Base-by-base conservation (phyloP, 2,888 invertebrate species). In the Parascotia fuliginaria region DNA sequence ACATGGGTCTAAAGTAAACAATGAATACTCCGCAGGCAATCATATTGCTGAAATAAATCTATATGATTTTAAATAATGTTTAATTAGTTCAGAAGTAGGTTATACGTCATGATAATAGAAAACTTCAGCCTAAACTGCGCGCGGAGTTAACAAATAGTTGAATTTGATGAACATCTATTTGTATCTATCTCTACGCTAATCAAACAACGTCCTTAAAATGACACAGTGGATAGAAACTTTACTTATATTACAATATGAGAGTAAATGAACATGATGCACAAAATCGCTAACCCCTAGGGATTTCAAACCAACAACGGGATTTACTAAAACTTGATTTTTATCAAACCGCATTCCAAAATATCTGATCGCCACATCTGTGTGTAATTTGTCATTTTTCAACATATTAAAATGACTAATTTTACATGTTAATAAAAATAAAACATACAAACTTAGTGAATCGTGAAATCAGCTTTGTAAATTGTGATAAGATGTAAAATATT, bases 321-420 rank as follows among this genome's bases (percentile, higher is more conserved):
- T 39, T 31, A 49, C 60, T 62, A 65, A 42, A 39, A 19, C 27
- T 32, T 45, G 42, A 39, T 55, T 64, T 50, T 44, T 61, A 47
- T 67, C 73, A 81, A 77, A 77, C 76, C 70, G 65, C 83, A 82
- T 83, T 80, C 80, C 76, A 78, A 70, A 67, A 73, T 48, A 45
- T 70, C 52, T 58, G 58, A 38, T 44, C 51, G 31, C 54, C 53
- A 53, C 50, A 53, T 54, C 50, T 58, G 57, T 53, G 57, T 58
- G 55, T 56, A 55, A 55, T 42, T 24, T n/a, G 5, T 19, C 3
- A 3, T 19, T 19, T 19, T 19, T 19, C 19, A 19, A 3, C 19
- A 19, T 3, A 19, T 3, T 19, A 3, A 19, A 19, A 3, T 19
- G 19, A 19, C 5, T 3, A 19, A 19, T 3, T 19, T 3, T 5